phyloP scores from a whole-genome alignment of 2,888 invertebrate species.

The Epicampocera succincta region DNA sequence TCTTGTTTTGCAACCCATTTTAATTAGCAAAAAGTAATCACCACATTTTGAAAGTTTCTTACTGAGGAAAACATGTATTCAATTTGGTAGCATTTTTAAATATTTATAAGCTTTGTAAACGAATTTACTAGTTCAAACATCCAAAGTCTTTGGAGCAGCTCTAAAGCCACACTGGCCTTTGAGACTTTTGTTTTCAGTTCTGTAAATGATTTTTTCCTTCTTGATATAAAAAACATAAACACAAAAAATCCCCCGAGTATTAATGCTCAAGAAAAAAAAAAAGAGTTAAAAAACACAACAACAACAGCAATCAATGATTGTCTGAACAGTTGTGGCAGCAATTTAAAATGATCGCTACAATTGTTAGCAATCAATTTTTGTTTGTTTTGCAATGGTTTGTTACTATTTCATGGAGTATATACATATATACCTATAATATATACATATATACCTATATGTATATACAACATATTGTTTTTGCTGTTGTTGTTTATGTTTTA shows the following conservation, averaged over 20 bases:
- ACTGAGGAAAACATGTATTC: conserved; percentile 23
- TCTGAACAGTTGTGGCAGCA: conserved; percentile 29
- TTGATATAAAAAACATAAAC: conserved; percentile 9
- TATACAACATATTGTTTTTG: conserved; percentile 30
- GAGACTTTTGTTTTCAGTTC: conserved; percentile 33
- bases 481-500: conserved; percentile 40
- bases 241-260: conserved; percentile 59
- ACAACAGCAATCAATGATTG: conserved; percentile 40
- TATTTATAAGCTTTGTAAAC: conserved; percentile 25
- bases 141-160: neutral
- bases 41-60: conserved; percentile 10
- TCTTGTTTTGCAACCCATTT: conserved; percentile 3
- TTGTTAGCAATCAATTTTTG: conserved; percentile 46
- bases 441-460: neutral
- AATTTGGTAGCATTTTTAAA: conserved; percentile 25
- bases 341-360: conserved; percentile 50
- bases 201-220: conserved; percentile 31
- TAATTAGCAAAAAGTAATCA: neutral
- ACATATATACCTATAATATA: no score
- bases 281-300: conserved; percentile 2
- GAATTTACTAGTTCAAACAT: neutral
- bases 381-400: conserved; percentile 56
- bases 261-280: conserved; percentile 7
- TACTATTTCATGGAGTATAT: conserved; percentile 16
- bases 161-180: neutral